A percentile compares a stretch with the other conserved stretches of the same genome.
Conservation (phyloP, 2,888 invertebrate species). For the Papilio demoleus region DNA sequence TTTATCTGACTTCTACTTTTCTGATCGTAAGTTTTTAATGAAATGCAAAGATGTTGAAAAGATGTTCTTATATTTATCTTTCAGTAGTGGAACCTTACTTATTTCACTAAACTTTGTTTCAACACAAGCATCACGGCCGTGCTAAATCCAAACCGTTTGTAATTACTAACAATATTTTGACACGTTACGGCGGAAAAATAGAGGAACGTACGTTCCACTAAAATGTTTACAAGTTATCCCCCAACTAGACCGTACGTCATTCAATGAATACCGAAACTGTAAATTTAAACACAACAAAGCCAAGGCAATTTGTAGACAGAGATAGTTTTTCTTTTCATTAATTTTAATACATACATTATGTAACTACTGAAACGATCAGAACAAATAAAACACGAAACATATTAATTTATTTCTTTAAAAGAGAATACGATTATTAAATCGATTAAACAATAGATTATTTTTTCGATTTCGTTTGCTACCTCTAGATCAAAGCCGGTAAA, state of each 20-base stretch:
- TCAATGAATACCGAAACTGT: constrained; percentile 40
- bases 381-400: too few relatives aligned
- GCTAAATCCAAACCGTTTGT: constrained; percentile 26
- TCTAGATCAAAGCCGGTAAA: background rate
- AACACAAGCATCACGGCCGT: background rate
- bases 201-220: constrained; percentile 39
- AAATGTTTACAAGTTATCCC: constrained; percentile 43
- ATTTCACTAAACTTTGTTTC: background rate
- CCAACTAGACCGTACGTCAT: constrained; percentile 41
- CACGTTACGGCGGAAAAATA: constrained; percentile 37
- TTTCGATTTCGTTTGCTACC: background rate
- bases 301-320: constrained; percentile 11
- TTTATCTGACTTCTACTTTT: background rate
- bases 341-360: background rate
- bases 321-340: background rate
- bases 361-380: background rate
- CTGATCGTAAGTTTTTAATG: background rate
- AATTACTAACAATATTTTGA: constrained; percentile 35
- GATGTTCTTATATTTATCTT: too few relatives aligned
- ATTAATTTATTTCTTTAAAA: background rate
- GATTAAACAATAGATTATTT: background rate
- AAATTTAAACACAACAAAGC: constrained; percentile 36
- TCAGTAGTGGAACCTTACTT: background rate
- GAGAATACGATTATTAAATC: background rate
- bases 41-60: too few relatives aligned